Evolutionary conservation across 2,113 vertebrate genomes (phyloP), one percentile per base, ranked within the genome.

Genomic region (Tauraco erythrolophus): DNA sequence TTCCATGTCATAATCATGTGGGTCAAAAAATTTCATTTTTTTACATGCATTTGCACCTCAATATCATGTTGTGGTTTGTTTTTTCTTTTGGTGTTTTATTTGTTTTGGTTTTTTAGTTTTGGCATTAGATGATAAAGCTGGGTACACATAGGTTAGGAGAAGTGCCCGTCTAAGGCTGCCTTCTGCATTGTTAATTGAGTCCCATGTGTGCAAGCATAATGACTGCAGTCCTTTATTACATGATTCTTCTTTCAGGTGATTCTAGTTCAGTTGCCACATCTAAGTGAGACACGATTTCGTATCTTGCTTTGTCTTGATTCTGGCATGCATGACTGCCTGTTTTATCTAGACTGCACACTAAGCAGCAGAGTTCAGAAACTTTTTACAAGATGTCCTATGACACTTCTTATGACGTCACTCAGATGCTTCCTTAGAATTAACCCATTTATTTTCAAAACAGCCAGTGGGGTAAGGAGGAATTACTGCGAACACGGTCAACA

Each of bases 171-270:
- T 54, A 25, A 71, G 46, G 35, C 30, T 76, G 50, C 50, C 33
- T 60, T 70, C 16, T 15, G 30, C 19, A 22, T n/a, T 5, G 35
- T 12, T 83, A 61, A 41, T 24, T 41, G 53, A 77, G 46, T 37
- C 18, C 31, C 74, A 15, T 0, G 1, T 25, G 22, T 70, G 46
- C 18, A 45, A 31, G 25, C 1, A 0, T 39, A 48, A 31, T 5
- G 7, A 21, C 0, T 70, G 21, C 50, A 56, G 14, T 39, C 17
- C 22, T 46, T 35, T 14, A 31, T 6, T n/a, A 72, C 7, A 46
- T 1, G 3, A 11, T 8, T 31, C 35, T 39, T 45, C 77, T 56
- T 61, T 27, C 39, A 84, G 11, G 37, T 92, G 69, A 39, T 12
- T 19, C 41, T 39, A 39, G 6, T 23, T 53, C 74, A 50, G 50